Evolutionary conservation across 2,797 vertebrate species (phyloP), one percentile per base, ranked within the genome.

Genomic region (Circus cinereus): DNA sequence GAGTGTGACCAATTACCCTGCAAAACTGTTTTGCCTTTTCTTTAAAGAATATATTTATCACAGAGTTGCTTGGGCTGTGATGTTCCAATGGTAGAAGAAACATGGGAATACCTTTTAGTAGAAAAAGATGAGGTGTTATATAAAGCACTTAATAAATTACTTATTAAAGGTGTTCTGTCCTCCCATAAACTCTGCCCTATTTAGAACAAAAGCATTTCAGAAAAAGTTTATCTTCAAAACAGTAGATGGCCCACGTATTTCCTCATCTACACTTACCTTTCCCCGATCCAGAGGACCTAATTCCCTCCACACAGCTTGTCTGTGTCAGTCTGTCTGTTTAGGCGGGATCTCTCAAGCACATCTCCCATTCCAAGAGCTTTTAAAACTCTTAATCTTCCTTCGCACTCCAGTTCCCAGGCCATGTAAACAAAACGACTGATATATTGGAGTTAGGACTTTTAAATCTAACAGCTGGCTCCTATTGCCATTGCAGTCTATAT

Each of bases 231-330:
- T 27, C 26, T 73, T 38, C 38, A 78, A 65, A 82, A 6, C 6
- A 45, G 34, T 54, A 54, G 23, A 36, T 38, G 47, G 12, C 9
- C 27, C 1, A 3, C 17, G 1, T 63, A 54, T 80, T 16, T 83
- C 26, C 26, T 53, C 38, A 48, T 59, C 29, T 75, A 9, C 22
- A 22, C 48, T 57, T 63, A 53, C 43, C 48, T 84, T 63, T 86
- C 48, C 8, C 24, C 0, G 2, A 32, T 60, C 26, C 53, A 47
- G 36, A 47, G 27, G 42, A 56, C 48, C 1, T 0, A 34, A 76
- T 57, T 79, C 32, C 48, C 14, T n/a, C 19, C 29, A 43, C 9
- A 12, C 34, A 79, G 77, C 70, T 69, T 69, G 34, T n/a, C 67
- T 30, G 24, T 53, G 32, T 89, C 73, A 70, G 57, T 38, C 18